A percentile compares a stretch with the other conserved stretches of the same genome.
phyloP scores from a whole-genome alignment of 2,888 invertebrate genomes.

The Mamestra brassicae region DNA sequence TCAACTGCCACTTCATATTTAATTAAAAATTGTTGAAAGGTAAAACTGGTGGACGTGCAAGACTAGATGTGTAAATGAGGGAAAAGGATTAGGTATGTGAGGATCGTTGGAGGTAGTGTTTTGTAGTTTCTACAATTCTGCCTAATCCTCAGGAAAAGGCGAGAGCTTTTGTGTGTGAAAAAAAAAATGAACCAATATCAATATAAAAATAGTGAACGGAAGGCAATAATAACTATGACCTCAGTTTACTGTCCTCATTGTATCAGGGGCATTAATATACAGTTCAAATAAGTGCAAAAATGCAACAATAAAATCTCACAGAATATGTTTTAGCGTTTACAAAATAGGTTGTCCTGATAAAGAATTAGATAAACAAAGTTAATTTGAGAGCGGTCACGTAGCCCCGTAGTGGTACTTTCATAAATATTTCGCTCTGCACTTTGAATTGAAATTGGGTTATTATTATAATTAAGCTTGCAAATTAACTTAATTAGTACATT shows the following conservation, averaged over 20 bases:
- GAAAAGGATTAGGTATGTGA: no score
- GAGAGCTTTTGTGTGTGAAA: no score
- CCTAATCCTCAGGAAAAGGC: no score
- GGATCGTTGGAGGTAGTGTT: no score
- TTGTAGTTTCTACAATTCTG: no score
- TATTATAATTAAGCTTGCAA: conserved; percentile 67
- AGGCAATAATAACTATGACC: no score
- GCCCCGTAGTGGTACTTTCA: conserved; percentile 41
- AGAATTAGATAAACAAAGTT: conserved; percentile 52
- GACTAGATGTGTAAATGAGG: not conserved
- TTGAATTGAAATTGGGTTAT: conserved; percentile 70
- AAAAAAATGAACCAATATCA: no score
- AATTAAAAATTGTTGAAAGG: not conserved
- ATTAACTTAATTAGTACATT: conserved; percentile 50
- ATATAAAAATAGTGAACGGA: no score
- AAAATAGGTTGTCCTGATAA: conserved; percentile 28
- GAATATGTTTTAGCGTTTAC: not conserved
- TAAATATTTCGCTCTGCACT: conserved; percentile 59
- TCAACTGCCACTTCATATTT: not conserved
- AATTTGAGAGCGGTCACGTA: conserved; percentile 64
- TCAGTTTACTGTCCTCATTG: not conserved
- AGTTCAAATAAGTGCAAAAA: not conserved
- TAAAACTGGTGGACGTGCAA: not conserved
- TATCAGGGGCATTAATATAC: not conserved
- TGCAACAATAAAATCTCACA: no score